Percentiles rank a stretch among this genome's conserved stretches.
Conservation (phyloP, 2,888 invertebrate species). For the Germaria angustata region DNA sequence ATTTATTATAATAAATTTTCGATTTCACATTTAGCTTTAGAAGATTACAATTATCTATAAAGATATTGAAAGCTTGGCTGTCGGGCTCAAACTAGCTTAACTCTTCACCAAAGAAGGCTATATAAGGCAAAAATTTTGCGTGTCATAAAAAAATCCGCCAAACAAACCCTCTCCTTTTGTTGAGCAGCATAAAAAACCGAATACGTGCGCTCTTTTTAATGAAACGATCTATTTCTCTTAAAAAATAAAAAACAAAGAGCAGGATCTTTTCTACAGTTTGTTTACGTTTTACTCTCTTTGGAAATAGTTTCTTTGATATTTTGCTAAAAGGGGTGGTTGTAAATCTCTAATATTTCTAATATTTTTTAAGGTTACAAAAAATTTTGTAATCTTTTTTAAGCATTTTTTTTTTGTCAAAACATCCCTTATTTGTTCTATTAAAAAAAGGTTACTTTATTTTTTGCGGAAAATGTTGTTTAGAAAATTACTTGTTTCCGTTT, state of each 20-base stretch:
- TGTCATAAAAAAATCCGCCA: constrained; percentile 65
- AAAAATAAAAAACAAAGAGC: constrained; percentile 19
- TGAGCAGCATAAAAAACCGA: constrained; percentile 13
- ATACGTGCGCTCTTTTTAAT: constrained; percentile 62
- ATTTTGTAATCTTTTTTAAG: constrained; percentile 50
- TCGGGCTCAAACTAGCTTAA: constrained; percentile 78
- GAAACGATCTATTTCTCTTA: constrained; percentile 67
- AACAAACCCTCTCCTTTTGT: constrained; percentile 53
- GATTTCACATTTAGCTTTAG: constrained; percentile 49
- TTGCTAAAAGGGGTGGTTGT: constrained; percentile 50
- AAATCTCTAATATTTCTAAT: not conserved
- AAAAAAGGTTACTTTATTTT: constrained; percentile 36
- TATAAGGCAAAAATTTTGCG: constrained; percentile 73
- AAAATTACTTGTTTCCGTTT: constrained; percentile 59
- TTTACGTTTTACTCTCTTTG: not conserved
- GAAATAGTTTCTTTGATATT: not conserved
- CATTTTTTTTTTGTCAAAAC: constrained; percentile 45
- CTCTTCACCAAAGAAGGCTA: constrained; percentile 73
- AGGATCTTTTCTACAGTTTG: constrained; percentile 30
- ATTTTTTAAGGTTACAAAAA: constrained; percentile 37
- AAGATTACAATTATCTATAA: constrained; percentile 39
- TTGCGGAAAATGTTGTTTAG: constrained; percentile 44
- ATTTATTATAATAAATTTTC: constrained; percentile 33
- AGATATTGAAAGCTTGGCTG: constrained; percentile 75
- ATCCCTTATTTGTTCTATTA: constrained; percentile 33